Evolutionary conservation across 2,888 invertebrate species (phyloP).

Genomic region (Acanthosoma haemorrhoidale): DNA sequence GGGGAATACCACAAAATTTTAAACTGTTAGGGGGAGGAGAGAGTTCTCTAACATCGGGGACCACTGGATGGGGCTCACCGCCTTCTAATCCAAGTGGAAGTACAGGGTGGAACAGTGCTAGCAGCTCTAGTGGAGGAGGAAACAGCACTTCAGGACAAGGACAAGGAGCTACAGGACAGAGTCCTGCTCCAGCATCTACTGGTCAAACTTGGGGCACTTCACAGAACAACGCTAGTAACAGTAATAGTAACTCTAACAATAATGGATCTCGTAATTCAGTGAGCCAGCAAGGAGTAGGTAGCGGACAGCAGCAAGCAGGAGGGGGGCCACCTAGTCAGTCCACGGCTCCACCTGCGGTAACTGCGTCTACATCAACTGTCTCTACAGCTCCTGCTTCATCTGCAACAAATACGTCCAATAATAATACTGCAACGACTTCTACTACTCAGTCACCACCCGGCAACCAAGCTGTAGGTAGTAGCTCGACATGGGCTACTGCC

Average conservation of each 20-base stretch:
- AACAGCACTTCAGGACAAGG: not conserved
- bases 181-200: slow-evolving; percentile 15
- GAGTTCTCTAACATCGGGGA: slow-evolving; percentile 67
- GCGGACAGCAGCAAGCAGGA: slow-evolving; percentile 35
- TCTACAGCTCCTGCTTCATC: slow-evolving; percentile 41
- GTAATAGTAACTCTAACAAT: slow-evolving; percentile 43
- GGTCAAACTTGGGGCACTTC: slow-evolving; percentile 39
- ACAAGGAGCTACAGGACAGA: slow-evolving; percentile 17
- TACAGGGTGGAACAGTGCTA: slow-evolving; percentile 50
- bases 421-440: slow-evolving; percentile 26
- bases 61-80: slow-evolving; percentile 73
- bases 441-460: slow-evolving; percentile 13
- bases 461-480: slow-evolving; percentile 31
- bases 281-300: slow-evolving; percentile 38
- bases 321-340: slow-evolving; percentile 40
- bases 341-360: slow-evolving; percentile 35
- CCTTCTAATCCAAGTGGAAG: slow-evolving; percentile 56
- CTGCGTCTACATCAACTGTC: slow-evolving; percentile 29
- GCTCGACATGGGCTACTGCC: slow-evolving; percentile 51
- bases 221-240: slow-evolving; percentile 45
- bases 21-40: slow-evolving; percentile 73
- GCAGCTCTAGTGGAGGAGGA: slow-evolving; percentile 27
- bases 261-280: slow-evolving; percentile 18
- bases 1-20: slow-evolving; percentile 59
- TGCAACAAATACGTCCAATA: slow-evolving; percentile 23